Evolutionary conservation across 2,113 vertebrate species (phyloP).

Genomic region (Melanostigma gelatinosum): DNA sequence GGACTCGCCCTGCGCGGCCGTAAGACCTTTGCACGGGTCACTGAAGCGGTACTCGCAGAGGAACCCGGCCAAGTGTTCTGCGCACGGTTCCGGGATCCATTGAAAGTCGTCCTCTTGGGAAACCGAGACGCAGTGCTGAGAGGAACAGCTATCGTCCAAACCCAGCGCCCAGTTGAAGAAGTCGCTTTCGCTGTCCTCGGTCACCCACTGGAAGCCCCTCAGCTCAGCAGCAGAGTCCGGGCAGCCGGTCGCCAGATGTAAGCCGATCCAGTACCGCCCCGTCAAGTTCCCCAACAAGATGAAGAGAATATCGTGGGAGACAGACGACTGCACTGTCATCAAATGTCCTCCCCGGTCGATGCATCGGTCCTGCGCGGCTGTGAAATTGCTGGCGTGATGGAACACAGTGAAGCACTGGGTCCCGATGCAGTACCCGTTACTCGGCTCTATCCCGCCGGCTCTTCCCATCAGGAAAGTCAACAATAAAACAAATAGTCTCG

Average conservation of each 20-base stretch:
- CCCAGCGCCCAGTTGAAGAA: conserved; percentile 64
- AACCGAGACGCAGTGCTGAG: conserved; percentile 67
- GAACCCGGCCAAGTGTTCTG: conserved; percentile 33
- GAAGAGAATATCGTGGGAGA: conserved; percentile 14
- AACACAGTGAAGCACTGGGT: conserved; percentile 63
- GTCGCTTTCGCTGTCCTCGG: conserved; percentile 50
- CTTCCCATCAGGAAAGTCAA: conserved; percentile 31
- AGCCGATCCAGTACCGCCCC: conserved; percentile 78
- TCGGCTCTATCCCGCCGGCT: conserved; percentile 2
- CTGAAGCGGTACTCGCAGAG: conserved; percentile 64
- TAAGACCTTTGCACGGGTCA: conserved; percentile 12
- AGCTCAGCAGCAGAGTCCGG: conserved; percentile 26
- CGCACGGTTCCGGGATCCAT: conserved; percentile 63
- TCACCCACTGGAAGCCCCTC: conserved; percentile 72
- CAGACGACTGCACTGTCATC: conserved; percentile 66
- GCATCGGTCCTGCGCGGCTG: conserved; percentile 55
- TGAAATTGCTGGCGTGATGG: conserved; percentile 25
- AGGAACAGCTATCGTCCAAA: conserved; percentile 52
- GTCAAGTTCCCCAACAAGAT: conserved; percentile 42
- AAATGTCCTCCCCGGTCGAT: conserved; percentile 27
- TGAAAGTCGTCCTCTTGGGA: conserved; percentile 39
- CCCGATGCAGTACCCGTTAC: conserved; percentile 59
- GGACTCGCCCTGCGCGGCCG: accelerated
- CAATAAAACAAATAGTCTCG: conserved; percentile 43
- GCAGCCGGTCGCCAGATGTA: conserved; percentile 53